phyloP scores from a whole-genome alignment of 2,888 invertebrate species.

The Argyresthia albistria region DNA sequence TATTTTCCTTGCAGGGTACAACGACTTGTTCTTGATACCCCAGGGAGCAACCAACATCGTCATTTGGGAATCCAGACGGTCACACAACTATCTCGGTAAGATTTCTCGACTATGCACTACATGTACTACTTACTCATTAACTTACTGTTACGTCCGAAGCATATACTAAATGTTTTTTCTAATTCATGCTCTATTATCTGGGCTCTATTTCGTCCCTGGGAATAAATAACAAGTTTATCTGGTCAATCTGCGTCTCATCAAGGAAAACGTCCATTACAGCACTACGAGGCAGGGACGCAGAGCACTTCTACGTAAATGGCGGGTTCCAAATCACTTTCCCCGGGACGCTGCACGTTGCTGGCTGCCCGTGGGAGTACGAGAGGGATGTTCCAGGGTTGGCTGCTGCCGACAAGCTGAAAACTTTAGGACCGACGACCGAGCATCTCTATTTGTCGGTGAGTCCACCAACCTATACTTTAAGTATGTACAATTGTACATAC shows the following conservation, averaged over 20 bases:
- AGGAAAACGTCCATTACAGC: conserved; percentile 67
- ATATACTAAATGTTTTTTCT: too few relatives aligned
- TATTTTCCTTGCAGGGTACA: conserved; percentile 80
- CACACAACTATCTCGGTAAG: conserved; percentile 92
- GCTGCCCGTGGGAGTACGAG: conserved; percentile 90
- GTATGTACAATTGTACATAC: too few relatives aligned
- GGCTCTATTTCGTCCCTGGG: neutral
- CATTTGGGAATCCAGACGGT: conserved; percentile 83
- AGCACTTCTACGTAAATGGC: conserved; percentile 93
- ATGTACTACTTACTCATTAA: neutral
- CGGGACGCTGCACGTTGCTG: conserved; percentile 82
- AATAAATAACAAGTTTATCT: neutral
- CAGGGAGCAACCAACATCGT: conserved; percentile 92
- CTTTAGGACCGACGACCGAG: conserved; percentile 93
- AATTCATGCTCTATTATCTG: neutral
- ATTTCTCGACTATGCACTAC: neutral
- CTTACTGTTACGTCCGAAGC: too few relatives aligned
- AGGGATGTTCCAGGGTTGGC: conserved; percentile 85
- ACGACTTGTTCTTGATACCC: conserved; percentile 92
- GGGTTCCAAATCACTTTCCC: conserved; percentile 96
- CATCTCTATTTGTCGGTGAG: conserved; percentile 86
- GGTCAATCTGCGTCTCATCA: too few relatives aligned
- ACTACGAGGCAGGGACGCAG: conserved; percentile 81
- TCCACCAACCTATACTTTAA: too few relatives aligned
- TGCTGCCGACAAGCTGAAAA: conserved; percentile 87